Percentiles rank a stretch among this genome's conserved stretches.
These are phyloP conservation scores for Cryptotis parvus DNA, from an alignment of 2,113 vertebrate genomes.

Conservation along the genomic window DNA sequence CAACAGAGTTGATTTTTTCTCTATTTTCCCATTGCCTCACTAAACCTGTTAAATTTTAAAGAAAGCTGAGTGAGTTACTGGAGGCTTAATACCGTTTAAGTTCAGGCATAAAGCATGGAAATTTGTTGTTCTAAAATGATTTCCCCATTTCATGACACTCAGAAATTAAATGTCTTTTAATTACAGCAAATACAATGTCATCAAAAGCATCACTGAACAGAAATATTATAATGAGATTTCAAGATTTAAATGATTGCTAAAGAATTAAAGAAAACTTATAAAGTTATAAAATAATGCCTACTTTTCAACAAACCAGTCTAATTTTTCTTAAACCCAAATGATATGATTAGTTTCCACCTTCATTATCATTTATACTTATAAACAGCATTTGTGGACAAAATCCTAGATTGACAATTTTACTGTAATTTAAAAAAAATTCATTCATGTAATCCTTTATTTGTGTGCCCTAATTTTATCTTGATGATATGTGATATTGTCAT, in stretches of 20 bases:
- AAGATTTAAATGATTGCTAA: background rate
- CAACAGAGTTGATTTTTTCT: no score
- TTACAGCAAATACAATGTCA: background rate
- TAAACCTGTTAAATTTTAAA: constrained; percentile 14
- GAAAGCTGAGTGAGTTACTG: background rate
- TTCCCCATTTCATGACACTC: background rate
- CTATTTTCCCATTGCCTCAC: no score
- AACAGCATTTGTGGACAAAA: background rate
- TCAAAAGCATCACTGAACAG: background rate
- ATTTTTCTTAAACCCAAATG: constrained; percentile 53
- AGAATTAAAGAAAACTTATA: constrained; percentile 15
- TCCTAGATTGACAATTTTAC: background rate
- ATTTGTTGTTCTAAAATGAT: background rate
- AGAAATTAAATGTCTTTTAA: background rate
- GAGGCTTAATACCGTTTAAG: constrained; percentile 14
- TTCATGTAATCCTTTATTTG: constrained; percentile 16
- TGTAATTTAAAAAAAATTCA: background rate
- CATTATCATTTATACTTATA: background rate
- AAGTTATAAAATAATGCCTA: constrained; percentile 29
- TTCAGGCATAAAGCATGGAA: background rate
- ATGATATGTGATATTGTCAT: constrained; percentile 77
- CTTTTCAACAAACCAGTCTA: background rate
- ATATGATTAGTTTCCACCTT: background rate
- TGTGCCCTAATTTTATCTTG: constrained; percentile 80
- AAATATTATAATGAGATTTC: constrained; percentile 1